Evolutionary conservation across 2,113 vertebrate species (phyloP), one percentile per base, ranked within the genome.

Genomic region (Labeo rohita): DNA sequence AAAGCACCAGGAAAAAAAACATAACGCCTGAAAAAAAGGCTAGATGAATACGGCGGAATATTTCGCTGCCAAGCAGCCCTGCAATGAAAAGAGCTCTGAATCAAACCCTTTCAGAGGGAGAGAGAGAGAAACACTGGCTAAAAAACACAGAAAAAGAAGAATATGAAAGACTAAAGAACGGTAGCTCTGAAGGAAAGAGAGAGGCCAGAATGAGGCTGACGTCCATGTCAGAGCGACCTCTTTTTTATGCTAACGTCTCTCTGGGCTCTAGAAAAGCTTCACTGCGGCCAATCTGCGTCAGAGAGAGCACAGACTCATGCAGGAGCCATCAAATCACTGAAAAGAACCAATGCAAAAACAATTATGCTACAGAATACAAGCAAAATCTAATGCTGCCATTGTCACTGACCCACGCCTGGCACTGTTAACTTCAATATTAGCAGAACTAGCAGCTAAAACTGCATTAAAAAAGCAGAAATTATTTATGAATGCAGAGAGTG

Each of bases 11-110:
- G 21, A 45, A 9, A 54, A 47, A 88, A 75, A 75, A 75, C 6
- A 84, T 72, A 81, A 87, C 56, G 63, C 70, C 49, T 78, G 72
- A 75, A 80, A 74, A 74, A 56, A 86, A 56, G 65, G 83, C 39
- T 3, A 79, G 77, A 89, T 89, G 85, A 89, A 89, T 87, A 87
- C 75, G 85, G 85, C 83, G 75, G 85, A 47, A 65, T 65, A 36
- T 84, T 78, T 85, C 61, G 66, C 83, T 89, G 88, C 88, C 88
- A 89, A 87, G 83, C 65, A 39, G 72, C 66, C 50, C 80, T 78
- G 88, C 63, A 84, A 63, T 86, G 82, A 87, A 89, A 89, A 72
- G 66, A 49, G 59, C 70, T 28, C 49, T 89, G 72, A 87, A 87
- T 82, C 21, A 72, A 84, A 61, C 70, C 72, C 63, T 87, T 87